Base-by-base conservation (phyloP, 2,888 invertebrate genomes). In the Geophilus truncorum region DNA sequence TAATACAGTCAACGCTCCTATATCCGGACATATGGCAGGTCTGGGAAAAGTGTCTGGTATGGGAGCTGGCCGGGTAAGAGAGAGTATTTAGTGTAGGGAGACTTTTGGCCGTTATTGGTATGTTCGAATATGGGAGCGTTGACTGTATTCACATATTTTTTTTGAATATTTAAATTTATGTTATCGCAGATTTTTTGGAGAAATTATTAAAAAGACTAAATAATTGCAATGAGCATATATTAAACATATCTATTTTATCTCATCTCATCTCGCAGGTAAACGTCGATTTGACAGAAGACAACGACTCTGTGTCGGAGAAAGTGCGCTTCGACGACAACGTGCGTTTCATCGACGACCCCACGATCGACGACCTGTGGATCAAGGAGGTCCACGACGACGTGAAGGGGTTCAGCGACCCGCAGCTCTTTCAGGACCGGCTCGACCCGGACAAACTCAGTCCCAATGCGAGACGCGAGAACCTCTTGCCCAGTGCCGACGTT, bases 311-410 rank as follows among this genome's bases (percentile, higher is more conserved):
- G 18, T 91, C 90, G 0, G 91, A 91, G 84, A 87, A 91, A n/a
- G 91, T 91, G 0, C 88, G 91, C 80, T 91, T 91, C 84, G 91
- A 91, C 84, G 91, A 91, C 85, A 90, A 90, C 83, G 90, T 91
- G 81, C 91, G 90, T 84, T 90, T 90, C 84, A 89, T 90, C 80
- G 83, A 84, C 78, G 82, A 82, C 76, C 79, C 79, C 12, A 79
- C 79, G 3, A 36, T 36, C 18, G 80, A 79, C 25, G 82, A 82
- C 21, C 21, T 32, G 3, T 57, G 79, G 23, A 30, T 32, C 32
- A 30, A 51, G 18, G 57, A 62, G 5, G 25, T 18, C 36, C n/a
- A 45, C 45, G 28, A 45, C 21, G 51, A 40, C n/a, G 15, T 34
- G 2, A 36, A 78, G 23, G 70, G 57, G 1, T 30, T 70, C 12